A percentile compares a stretch with the other conserved stretches of the same genome.
These are phyloP conservation scores for Chelon labrosus DNA, from an alignment of 2,797 vertebrate species.

Conservation along the genomic window DNA sequence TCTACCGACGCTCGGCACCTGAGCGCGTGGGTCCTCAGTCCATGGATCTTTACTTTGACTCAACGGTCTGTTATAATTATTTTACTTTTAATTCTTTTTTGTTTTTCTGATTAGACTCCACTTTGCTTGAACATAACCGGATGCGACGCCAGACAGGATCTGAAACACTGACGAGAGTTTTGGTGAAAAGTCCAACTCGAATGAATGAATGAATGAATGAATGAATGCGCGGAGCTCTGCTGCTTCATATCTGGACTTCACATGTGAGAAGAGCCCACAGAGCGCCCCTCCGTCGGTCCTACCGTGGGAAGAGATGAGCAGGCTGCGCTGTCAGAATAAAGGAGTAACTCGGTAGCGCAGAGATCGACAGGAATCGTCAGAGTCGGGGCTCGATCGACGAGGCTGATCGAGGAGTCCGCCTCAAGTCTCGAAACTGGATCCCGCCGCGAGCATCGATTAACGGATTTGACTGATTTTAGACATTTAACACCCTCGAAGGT, in stretches of 20 bases:
- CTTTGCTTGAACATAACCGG: constrained; percentile 1
- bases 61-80: not conserved
- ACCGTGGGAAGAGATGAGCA: constrained; percentile 36
- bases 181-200: constrained; percentile 64
- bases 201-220: constrained; percentile 21
- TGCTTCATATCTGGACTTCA: constrained; percentile 40
- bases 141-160: constrained; percentile 11
- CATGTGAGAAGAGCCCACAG: not conserved
- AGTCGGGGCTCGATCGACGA: constrained; percentile 35
- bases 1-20: constrained; percentile 39
- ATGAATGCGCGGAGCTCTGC: constrained; percentile 13
- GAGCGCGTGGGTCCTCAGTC: constrained; percentile 11
- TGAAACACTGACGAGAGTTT: constrained; percentile 60
- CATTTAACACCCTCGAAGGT: constrained; percentile 65
- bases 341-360: constrained; percentile 24
- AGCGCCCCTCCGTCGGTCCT: not conserved
- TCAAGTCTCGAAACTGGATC: constrained; percentile 68
- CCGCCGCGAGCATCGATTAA: constrained; percentile 48
- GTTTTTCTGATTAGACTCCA: not conserved
- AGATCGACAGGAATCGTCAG: not conserved
- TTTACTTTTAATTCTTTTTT: not conserved
- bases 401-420: constrained; percentile 24
- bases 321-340: constrained; percentile 22
- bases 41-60: constrained; percentile 10
- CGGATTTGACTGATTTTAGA: constrained; percentile 53